These are phyloP conservation scores for Pristionchus japonicus DNA, from an alignment of 2,888 invertebrate genomes.

Conservation along the genomic window DNA sequence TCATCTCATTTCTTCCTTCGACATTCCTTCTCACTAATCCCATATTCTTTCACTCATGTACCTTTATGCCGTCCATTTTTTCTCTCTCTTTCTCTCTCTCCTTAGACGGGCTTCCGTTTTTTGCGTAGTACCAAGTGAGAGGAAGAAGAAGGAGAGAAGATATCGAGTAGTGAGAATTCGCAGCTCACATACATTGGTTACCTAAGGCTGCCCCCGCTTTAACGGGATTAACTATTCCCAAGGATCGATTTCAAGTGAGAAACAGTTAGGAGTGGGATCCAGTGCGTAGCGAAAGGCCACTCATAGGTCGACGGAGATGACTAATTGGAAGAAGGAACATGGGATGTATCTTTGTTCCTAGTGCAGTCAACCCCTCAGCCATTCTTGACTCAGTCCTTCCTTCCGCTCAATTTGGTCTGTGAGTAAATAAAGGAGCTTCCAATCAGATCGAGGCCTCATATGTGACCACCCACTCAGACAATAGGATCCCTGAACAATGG, in stretches of 20 bases:
- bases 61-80: neutral
- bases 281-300: constrained; percentile 3
- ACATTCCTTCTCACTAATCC: neutral
- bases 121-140: neutral
- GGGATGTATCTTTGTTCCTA: neutral
- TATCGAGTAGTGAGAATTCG: neutral
- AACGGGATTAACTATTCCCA: neutral
- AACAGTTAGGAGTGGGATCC: neutral
- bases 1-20: no score
- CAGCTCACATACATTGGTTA: constrained; percentile 26
- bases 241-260: neutral
- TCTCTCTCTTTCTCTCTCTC: neutral
- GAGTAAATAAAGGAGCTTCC: neutral
- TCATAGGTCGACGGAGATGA: constrained; percentile 14
- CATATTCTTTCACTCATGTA: neutral
- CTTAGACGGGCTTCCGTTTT: constrained; percentile 7
- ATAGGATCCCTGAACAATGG: neutral
- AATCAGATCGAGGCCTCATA: constrained; percentile 10
- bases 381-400: neutral
- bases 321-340: constrained; percentile 11
- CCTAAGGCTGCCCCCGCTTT: neutral
- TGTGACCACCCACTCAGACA: neutral
- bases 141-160: neutral
- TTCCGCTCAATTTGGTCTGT: constrained; percentile 21
- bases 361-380: neutral